Base-by-base conservation (phyloP, 37 sponge, comb jelly and placozoan species). In the Halisarca cf. caerulea region DNA sequence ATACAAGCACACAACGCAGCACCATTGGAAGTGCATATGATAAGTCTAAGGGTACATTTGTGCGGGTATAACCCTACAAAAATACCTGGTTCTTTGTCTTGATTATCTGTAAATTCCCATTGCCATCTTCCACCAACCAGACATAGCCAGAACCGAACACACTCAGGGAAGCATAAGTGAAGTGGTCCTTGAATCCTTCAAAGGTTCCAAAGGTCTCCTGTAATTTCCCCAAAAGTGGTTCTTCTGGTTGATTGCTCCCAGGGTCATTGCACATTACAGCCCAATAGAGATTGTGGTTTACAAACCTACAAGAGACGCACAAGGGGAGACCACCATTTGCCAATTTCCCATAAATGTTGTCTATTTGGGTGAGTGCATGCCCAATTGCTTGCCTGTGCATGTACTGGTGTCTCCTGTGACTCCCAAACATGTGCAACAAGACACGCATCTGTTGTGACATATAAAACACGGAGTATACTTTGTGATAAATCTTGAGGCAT, bases 131-230 rank as follows among this genome's bases (percentile, higher is more conserved):
- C 25, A 58, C 38, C 57, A 93, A 78, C 94, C 94, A 93, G 58
- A 82, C 91, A 80, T 91, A 91, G 24, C 96, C 96, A 0, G 96
- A 95, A 0, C 96, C 96, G 85, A 95, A 95, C 74, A 95, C 68
- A 18, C 30, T 55, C 0, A 58, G 18, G 20, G 84, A 91, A 36
- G 84, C 80, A 24, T 43, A 24, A n/a, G 84, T 80, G 45, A 95
- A 92, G 21, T 74, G 82, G 30, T 59, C 66, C 61, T 82, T 85
- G 81, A 95, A 90, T 9, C 25, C 59, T 6, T 59, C 84, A 54
- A 87, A 79, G 21, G 83, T 72, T 2, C 91, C 93, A 83, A 92
- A 92, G 0, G 55, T 18, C 37, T 45, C 34, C 37, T 18, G 62
- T 45, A 95, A 82, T 38, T 81, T 70, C 33, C 77, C 60, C 25